Base-by-base conservation (phyloP, 2,113 vertebrate species). In the Toxotes jaculatrix region DNA sequence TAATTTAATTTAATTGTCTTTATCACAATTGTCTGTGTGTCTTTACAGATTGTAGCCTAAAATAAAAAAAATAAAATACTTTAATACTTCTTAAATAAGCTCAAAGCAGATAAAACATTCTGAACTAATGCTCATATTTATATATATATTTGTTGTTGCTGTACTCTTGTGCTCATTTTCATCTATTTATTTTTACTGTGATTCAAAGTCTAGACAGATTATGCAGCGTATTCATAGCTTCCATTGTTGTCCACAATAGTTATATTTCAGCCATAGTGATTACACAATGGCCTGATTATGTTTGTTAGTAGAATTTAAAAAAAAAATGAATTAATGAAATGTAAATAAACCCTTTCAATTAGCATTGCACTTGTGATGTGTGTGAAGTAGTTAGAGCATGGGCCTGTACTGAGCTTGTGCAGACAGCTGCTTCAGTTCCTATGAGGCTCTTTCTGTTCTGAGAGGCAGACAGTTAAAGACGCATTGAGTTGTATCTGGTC, bases 381-480 rank as follows among this genome's bases (percentile, higher is more conserved):
- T 34, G 27, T 11, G 5, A 63, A 27, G 32, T 3, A 71, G 40
- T 17, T 19, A 4, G 31, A 64, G 17, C 49, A 38, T 21, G 11
- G 11, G 16, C 11, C 32, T 65, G 3, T 10, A 17, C 38, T 27
- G 3, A 56, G 31, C 13, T 11, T 51, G 7, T 49, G 32, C 40
- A 36, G 40, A 21, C 49, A 66, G 55, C 63, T 74, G 42, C 70
- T 80, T 38, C 5, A 40, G 14, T 55, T 76, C 42, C 73, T 8
- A 62, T 49, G 7, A 62, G 70, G 38, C 61, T 8, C 4, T 38
- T 49, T 74, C n/a, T 32, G 31, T 57, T 57, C 17, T 42, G 17
- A 57, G 42, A 21, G 13, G 31, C 53, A 47, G 40, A 47, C 7
- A 42, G 27, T 64, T 45, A 27, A 57, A 47, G 21, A 68, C 45